Base-by-base conservation (phyloP, 2,797 vertebrate species). In the Rhabdomys pumilio region DNA sequence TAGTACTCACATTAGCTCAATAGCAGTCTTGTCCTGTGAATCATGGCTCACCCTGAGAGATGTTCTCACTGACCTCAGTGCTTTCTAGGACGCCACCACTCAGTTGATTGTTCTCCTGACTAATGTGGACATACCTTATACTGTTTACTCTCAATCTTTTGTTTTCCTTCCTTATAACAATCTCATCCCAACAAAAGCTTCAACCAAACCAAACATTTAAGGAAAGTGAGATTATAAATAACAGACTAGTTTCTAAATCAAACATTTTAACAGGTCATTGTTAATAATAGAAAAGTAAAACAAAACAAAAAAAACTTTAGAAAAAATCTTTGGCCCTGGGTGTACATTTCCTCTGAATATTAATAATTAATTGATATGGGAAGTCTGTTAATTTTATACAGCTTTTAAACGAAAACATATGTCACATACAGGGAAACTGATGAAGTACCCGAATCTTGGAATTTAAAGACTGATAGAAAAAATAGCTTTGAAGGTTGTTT, bases 281-380 rank as follows among this genome's bases (percentile, higher is more conserved):
- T 41, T 93, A 81, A 19, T 87, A 79, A 79, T 8, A 59, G n/a
- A 31, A 88, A 57, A 73, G 10, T 81, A 87, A 87, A 86, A 9
- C n/a, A 95, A 89, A 38, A 38, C 38, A 38, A 82, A 85, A 6
- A 31, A 95, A 75, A 1, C 5, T 44, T 73, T 57, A 79, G 6
- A 67, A 31, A 31, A 57, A 57, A 88, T 34, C 38, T 38, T 93
- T 89, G 14, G 6, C 8, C 77, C 7, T 73, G n/a, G 29, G 38
- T 72, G 15, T 86, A 41, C 5, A 86, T 83, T 96, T 89, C 47
- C 19, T 38, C 55, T 34, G 83, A 96, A 92, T 96, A 1, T 79
- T 20, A 67, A 47, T 80, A 79, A 95, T 95, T 75, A 89, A 63
- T 90, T 93, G 31, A 67, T 29, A 57, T 86, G 31, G n/a, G 93